phyloP scores from a whole-genome alignment of 2,888 invertebrate species.

The Pseudococcus jackbeardsleyi region DNA sequence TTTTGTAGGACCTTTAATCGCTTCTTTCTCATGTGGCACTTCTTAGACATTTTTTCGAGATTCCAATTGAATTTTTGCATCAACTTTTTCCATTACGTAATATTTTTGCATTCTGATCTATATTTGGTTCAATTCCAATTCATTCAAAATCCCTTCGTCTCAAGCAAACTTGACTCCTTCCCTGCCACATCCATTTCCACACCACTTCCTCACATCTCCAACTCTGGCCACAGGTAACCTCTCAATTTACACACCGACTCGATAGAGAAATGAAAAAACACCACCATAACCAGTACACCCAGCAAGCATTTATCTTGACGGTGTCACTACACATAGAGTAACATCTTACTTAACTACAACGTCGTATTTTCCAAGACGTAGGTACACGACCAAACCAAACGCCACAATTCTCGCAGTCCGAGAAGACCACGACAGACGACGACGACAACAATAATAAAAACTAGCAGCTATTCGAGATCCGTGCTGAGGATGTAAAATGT shows the following conservation, averaged over 20 bases:
- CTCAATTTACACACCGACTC: background rate
- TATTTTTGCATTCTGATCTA: too few species aligned
- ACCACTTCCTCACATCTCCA: too few species aligned
- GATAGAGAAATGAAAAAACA: background rate
- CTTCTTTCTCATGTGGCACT: too few species aligned
- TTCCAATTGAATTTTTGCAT: too few species aligned
- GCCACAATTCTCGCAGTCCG: background rate
- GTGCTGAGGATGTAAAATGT: conserved; percentile 58
- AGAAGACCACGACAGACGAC: background rate
- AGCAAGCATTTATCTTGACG: background rate
- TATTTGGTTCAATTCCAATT: too few species aligned
- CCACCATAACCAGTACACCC: background rate
- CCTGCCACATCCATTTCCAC: too few species aligned
- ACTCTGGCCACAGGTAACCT: background rate
- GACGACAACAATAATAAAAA: conserved; percentile 37
- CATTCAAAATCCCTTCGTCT: too few species aligned
- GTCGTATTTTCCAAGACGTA: background rate
- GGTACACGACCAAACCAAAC: background rate
- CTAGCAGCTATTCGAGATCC: conserved; percentile 31
- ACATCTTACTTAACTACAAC: background rate
- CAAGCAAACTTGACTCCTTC: too few species aligned
- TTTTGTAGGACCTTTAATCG: too few species aligned
- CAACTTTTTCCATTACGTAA: too few species aligned
- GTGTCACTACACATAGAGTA: background rate
- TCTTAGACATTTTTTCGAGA: too few species aligned